phyloP scores from a whole-genome alignment of 2,888 invertebrate genomes.

The Aspidapion aeneum region DNA sequence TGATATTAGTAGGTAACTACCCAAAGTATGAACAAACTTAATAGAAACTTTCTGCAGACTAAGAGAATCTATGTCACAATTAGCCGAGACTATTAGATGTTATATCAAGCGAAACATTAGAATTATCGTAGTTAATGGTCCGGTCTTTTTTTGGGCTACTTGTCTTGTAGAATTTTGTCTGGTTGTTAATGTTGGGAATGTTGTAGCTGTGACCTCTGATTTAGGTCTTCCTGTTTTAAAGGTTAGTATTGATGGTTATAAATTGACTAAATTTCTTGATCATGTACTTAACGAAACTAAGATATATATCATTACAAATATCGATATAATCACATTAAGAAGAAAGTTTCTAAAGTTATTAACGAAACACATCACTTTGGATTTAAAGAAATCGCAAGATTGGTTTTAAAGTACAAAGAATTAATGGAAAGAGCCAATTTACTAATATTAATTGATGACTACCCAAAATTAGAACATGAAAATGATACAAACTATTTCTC shows the following conservation, averaged over 20 bases:
- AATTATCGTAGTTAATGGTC: neutral
- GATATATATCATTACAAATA: too few relatives aligned
- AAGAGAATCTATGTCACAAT: too few relatives aligned
- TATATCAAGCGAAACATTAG: neutral
- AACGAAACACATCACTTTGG: neutral
- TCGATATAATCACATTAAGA: too few relatives aligned
- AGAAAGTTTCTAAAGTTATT: too few relatives aligned
- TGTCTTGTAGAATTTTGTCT: neutral
- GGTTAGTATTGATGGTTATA: too few relatives aligned
- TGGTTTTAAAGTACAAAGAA: conserved; percentile 48
- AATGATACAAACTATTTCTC: neutral
- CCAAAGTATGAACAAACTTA: too few relatives aligned
- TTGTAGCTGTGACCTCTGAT: conserved; percentile 57
- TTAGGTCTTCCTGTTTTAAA: conserved; percentile 42
- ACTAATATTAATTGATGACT: conserved; percentile 53
- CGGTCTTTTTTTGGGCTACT: neutral
- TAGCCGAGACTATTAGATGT: neutral
- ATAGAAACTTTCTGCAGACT: too few relatives aligned
- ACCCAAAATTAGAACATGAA: conserved; percentile 3
- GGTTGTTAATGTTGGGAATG: conserved; percentile 41
- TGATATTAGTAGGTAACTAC: conserved; percentile 53
- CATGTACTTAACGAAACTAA: too few relatives aligned
- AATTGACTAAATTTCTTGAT: too few relatives aligned
- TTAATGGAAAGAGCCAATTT: conserved; percentile 52
- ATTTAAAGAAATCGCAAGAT: conserved; percentile 16